Conservation (phyloP, 2,888 invertebrate genomes). For the Xylota segnis region DNA sequence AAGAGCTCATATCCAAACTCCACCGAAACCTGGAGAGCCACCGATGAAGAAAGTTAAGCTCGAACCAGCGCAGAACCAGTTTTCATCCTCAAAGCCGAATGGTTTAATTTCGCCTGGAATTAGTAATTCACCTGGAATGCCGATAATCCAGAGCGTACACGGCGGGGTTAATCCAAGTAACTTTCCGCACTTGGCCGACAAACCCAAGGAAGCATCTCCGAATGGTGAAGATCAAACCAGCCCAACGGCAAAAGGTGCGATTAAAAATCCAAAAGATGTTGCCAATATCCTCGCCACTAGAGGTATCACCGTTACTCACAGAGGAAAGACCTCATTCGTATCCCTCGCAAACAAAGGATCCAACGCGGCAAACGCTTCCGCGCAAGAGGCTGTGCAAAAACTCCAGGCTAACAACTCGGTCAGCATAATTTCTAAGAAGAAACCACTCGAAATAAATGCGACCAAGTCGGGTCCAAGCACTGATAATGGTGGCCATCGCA, state of each 20-base stretch:
- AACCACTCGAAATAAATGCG: constrained; percentile 82
- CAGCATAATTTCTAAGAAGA: constrained; percentile 86
- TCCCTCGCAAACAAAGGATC: constrained; percentile 84
- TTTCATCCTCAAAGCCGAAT: constrained; percentile 43
- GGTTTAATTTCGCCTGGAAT: constrained; percentile 46
- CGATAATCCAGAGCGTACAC: constrained; percentile 91
- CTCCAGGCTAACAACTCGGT: constrained; percentile 87
- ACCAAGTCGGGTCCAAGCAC: constrained; percentile 80
- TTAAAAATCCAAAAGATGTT: constrained; percentile 90
- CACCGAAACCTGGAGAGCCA: constrained; percentile 62
- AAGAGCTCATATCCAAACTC: constrained; percentile 22
- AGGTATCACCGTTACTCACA: constrained; percentile 90
- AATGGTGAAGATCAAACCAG: constrained; percentile 91
- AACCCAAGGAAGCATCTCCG: constrained; percentile 83
- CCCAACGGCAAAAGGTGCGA: constrained; percentile 87
- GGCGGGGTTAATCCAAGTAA: constrained; percentile 84
- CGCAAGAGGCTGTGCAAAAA: constrained; percentile 83
- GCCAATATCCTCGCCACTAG: constrained; percentile 91
- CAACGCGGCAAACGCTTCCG: constrained; percentile 82
- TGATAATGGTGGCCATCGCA: constrained; percentile 84
- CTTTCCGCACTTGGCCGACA: constrained; percentile 79
- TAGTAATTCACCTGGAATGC: constrained; percentile 86
- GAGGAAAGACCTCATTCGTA: constrained; percentile 85
- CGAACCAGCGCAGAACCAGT: constrained; percentile 41
- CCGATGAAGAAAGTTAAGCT: constrained; percentile 73